Base-by-base conservation (phyloP, 2,797 vertebrate species). In the Gila robusta region DNA sequence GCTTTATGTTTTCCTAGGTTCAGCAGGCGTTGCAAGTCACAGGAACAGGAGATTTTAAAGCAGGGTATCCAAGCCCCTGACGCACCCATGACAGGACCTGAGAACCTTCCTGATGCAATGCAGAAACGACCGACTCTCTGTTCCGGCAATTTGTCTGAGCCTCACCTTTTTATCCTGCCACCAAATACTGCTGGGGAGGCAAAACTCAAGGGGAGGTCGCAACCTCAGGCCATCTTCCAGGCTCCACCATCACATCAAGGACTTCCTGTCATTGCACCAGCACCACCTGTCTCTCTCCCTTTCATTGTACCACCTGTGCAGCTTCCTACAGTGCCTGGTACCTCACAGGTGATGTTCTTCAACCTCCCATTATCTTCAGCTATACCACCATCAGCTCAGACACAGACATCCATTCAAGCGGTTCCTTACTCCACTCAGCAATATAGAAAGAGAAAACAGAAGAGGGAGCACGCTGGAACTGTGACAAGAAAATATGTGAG, bases 11-110 rank as follows among this genome's bases (percentile, higher is more conserved):
- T 52, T 72, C 39, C 39, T 39, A 47, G 41, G 23, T 49, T 19
- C 44, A 49, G 7, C 44, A 74, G 41, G n/a, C n/a, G 3, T 73
- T 28, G 41, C 12, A 72, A 47, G 44, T 28, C 44, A 10, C n/a
- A 49, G 41, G n/a, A 73, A 9, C n/a, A 47, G 71, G 14, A 49
- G 44, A 9, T 49, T 5, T 49, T 10, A 1, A 73, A 73, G n/a
- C 71, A 73, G 44, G 16, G 44, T 74, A 49, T 74, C 71, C 41
- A 73, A 47, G 12, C n/a, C 41, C 41, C 41, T 49, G 71, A 73
- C 3, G 6, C 41, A 17, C 41, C 14, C 47, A 49, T 49, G 47
- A 12, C 47, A 49, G 71, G 44, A 32, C 44, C 41, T 49, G 71
- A 73, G 44, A 73, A 73, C 11, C 71, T 19, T 73, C 44, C 14